These are phyloP conservation scores for Caenorhabditis panamensis DNA, from an alignment of 2,888 invertebrate species.

Conservation along the genomic window DNA sequence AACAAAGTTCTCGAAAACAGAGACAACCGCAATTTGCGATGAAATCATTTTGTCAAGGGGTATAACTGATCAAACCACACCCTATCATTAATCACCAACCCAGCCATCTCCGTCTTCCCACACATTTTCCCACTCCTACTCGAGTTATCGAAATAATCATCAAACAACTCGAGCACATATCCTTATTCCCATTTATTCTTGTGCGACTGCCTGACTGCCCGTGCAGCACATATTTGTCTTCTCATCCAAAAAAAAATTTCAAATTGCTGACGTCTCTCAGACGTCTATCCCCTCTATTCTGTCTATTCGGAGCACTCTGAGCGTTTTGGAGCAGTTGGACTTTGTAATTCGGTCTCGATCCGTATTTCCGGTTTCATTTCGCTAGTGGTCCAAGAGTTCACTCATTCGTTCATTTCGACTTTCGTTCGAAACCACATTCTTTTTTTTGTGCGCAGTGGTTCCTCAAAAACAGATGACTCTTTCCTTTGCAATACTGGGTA, in stretches of 20 bases:
- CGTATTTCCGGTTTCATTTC: conserved; percentile 37
- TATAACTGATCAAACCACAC: conserved; percentile 28
- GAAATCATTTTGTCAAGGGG: conserved; percentile 14
- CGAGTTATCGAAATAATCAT: neutral
- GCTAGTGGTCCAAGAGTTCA: neutral
- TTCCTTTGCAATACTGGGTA: neutral
- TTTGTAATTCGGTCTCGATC: conserved; percentile 7
- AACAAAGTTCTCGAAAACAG: conserved; percentile 4
- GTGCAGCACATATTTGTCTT: conserved; percentile 6
- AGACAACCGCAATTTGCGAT: neutral
- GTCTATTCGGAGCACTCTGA: neutral
- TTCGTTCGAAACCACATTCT: neutral
- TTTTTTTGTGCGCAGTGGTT: neutral
- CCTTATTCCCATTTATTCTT: neutral
- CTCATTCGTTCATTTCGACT: neutral
- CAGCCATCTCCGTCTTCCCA: neutral
- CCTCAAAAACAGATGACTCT: neutral
- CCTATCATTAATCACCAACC: conserved; percentile 43
- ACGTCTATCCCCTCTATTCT: neutral
- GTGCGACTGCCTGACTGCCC: neutral
- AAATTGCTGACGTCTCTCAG: conserved; percentile 6
- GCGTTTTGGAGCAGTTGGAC: neutral
- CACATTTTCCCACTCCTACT: conserved; percentile 24
- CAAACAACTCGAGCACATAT: neutral
- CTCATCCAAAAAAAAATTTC: neutral